Evolutionary conservation across 2,113 vertebrate genomes (phyloP).

Genomic region (Antennarius striatus): DNA sequence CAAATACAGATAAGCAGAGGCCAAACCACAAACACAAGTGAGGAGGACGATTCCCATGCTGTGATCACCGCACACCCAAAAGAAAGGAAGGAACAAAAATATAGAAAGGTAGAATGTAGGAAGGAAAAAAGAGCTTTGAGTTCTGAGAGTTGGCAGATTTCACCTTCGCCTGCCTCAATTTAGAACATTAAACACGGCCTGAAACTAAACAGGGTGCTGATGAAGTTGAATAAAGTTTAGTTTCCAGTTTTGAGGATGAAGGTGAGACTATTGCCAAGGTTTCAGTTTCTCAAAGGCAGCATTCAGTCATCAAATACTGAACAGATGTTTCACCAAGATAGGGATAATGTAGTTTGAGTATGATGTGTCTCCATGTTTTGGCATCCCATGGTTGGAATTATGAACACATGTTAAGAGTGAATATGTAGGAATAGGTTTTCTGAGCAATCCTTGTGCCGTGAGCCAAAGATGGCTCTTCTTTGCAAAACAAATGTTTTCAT

Average conservation of each 20-base stretch:
- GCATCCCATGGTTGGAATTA: constrained; percentile 6
- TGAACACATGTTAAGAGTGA: constrained; percentile 9
- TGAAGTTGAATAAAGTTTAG: constrained; percentile 40
- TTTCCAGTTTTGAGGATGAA: constrained; percentile 46
- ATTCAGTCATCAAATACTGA: constrained; percentile 66
- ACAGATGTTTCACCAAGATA: constrained; percentile 58
- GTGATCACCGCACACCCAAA: constrained; percentile 76
- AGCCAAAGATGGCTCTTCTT: not conserved
- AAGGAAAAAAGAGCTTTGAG: constrained; percentile 65
- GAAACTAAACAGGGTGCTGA: constrained; percentile 50
- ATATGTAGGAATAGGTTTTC: constrained; percentile 3
- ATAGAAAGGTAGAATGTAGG: constrained; percentile 25
- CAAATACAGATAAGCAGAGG: constrained; percentile 36
- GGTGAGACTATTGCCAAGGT: constrained; percentile 62
- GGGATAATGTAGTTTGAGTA: constrained; percentile 34
- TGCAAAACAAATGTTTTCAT: not conserved
- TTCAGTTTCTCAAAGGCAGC: constrained; percentile 72
- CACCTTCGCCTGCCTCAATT: constrained; percentile 39
- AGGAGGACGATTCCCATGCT: constrained; percentile 78
- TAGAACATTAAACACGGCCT: constrained; percentile 13
- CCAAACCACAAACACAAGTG: constrained; percentile 58
- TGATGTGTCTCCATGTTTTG: constrained; percentile 13
- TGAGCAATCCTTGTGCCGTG: not conserved
- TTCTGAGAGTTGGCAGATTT: constrained; percentile 70
- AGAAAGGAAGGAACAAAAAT: constrained; percentile 34